These are phyloP conservation scores for Callyntrura sp. DNA, from an alignment of 2,888 invertebrate species.

Conservation along the genomic window DNA sequence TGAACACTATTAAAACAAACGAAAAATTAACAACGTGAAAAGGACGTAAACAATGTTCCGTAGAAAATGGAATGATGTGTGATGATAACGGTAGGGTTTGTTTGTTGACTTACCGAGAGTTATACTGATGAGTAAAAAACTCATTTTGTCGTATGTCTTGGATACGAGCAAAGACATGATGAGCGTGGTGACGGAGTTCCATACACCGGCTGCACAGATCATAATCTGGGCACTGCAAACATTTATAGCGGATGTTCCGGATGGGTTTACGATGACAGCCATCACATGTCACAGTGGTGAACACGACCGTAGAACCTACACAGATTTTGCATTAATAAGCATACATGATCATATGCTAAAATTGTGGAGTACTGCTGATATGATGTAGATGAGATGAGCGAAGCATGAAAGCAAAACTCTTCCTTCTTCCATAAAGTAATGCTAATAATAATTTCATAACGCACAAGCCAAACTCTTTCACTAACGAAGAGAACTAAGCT, in stretches of 20 bases:
- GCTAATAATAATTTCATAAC: slow-evolving; percentile 11
- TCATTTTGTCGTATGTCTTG: slow-evolving; percentile 64
- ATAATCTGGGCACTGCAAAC: slow-evolving; percentile 65
- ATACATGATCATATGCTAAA: background rate
- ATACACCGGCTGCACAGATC: slow-evolving; percentile 71
- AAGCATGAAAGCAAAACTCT: background rate
- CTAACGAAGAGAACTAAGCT: background rate
- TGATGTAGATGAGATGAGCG: slow-evolving; percentile 19
- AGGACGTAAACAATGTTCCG: background rate
- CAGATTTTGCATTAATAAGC: background rate
- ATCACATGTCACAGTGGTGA: slow-evolving; percentile 63
- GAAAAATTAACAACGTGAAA: background rate
- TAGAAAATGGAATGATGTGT: background rate
- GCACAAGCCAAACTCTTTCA: background rate
- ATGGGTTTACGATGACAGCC: slow-evolving; percentile 68
- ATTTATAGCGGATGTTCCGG: slow-evolving; percentile 67
- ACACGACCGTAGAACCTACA: slow-evolving; percentile 65
- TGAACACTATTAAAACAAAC: background rate
- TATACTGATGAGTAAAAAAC: slow-evolving; percentile 50
- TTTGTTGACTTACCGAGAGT: slow-evolving; percentile 22
- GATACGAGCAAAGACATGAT: slow-evolving; percentile 68
- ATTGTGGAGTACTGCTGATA: background rate
- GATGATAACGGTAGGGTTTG: background rate
- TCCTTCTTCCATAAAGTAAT: slow-evolving; percentile 3
- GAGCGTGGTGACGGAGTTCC: slow-evolving; percentile 61